Base-by-base conservation (phyloP, 2,888 invertebrate species). In the Cenopis cana region DNA sequence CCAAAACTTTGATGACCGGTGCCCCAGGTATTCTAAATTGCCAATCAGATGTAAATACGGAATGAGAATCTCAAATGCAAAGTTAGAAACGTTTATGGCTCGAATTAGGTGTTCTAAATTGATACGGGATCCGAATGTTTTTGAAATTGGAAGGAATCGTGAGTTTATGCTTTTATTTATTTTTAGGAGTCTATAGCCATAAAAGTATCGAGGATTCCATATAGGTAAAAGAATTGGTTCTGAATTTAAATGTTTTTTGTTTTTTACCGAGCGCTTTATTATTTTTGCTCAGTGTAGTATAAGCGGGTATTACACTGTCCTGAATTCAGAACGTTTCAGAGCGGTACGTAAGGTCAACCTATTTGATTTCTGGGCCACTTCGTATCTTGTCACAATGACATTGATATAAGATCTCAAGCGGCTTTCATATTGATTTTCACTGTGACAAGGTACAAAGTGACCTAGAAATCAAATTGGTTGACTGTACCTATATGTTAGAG, bases 1-100 rank as follows among this genome's bases (percentile, higher is more conserved):
- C 78, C 81, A 83, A 82, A 82, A 75, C 76, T 76, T 74, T 85
- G 85, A 85, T 85, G 85, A 86, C 86, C 85, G 86, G 86, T 78
- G 73, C 76, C 70, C 67, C 69, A 66, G 76, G 78, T 77, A 79
- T 80, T 77, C 78, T 24, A 76, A 75, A 75, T 74, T 69, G 77
- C 74, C 81, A 81, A 83, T 83, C 78, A 76, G 75, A 82, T 76
- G 78, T 73, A 77, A 74, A 79, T 79, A 78, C 74, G 76, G 74
- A 79, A 78, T 76, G 76, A 77, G 75, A 80, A 80, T 78, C 77
- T 76, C 74, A 77, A 81, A 82, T 81, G 79, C 79, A 77, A 82
- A 84, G 76, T 74, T 78, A 77, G 75, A 73, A 81, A 78, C 78
- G 77, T 78, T 82, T 82, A 78, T 72, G 74, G 76, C 77, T 79